These are phyloP conservation scores for Galbula dea DNA, from an alignment of 2,113 vertebrate genomes.

Conservation along the genomic window DNA sequence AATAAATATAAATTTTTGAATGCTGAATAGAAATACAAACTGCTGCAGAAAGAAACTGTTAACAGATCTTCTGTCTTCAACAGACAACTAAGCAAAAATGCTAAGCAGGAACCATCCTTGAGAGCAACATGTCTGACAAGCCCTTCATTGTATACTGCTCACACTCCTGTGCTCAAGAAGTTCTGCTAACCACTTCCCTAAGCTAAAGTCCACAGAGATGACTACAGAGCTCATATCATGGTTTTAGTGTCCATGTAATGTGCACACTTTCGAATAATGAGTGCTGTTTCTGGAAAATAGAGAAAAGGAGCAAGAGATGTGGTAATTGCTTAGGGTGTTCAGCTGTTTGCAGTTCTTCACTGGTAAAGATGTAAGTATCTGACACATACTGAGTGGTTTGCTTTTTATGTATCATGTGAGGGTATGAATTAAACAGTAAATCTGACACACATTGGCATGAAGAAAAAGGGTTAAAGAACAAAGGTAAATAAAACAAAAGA, in stretches of 20 bases:
- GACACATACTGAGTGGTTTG: rapidly evolving
- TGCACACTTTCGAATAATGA: rapidly evolving
- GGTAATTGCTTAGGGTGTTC: not conserved
- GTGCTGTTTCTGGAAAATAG: not conserved
- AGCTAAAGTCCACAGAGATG: not conserved
- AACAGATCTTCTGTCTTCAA: not conserved
- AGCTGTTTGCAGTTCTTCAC: not conserved
- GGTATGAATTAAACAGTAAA: not conserved
- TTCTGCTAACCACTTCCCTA: not conserved
- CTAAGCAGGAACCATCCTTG: not conserved
- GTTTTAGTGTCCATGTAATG: not conserved
- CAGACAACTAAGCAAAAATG: rapidly evolving
- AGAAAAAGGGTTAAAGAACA: not conserved
- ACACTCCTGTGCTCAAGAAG: not conserved
- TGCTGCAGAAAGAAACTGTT: not conserved
- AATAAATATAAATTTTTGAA: no score
- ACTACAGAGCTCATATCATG: not conserved
- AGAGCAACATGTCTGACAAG: rapidly evolving
- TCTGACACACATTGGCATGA: not conserved
- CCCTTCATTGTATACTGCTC: not conserved
- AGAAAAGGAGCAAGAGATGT: not conserved
- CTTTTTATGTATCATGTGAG: not conserved
- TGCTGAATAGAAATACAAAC: not conserved
- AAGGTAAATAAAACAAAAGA: not conserved
- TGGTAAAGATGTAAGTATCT: not conserved